Base-by-base conservation (phyloP, 2,113 vertebrate genomes). In the Mastomys coucha region DNA sequence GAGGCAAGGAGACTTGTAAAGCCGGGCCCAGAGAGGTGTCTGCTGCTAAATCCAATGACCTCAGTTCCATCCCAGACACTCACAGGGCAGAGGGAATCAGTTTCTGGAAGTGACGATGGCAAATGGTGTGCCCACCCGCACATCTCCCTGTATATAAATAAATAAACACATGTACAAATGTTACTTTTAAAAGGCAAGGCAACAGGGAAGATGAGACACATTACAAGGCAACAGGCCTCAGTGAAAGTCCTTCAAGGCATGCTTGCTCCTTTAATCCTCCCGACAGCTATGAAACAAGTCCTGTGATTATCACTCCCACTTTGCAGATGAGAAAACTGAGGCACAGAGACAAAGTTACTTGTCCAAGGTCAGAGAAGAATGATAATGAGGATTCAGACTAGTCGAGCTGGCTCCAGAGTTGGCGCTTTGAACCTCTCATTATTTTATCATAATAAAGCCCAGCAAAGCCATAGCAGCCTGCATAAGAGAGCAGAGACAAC, bases 311-410 rank as follows among this genome's bases (percentile, higher is more conserved):
- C 93, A 81, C 51, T 39, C 86, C 89, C 86, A 31, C 89, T 91
- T 88, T 73, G 84, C 33, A 81, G 88, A 77, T 19, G 88, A 93
- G 94, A 93, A 89, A 86, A 87, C 67, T 36, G 78, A 96, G 94
- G 77, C 65, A 8, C 1, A 2, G 78, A 82, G 72, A 81, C 78
- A 17, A 31, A 90, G 45, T 45, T 86, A 28, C 95, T 36, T 20
- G 58, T 60, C n/a, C 73, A 67, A n/a, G 7, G 36, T 91, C 77
- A 89, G 67, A 70, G 39, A 87, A 39, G 51, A 60, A 81, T 42
- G 19, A 76, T 56, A 81, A 91, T 45, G 56, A 76, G 49, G 51
- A 82, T 58, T 87, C 58, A 63, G 73, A 56, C 82, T 16, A 49
- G 76, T 75, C 42, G n/a, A 72, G 19, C 58, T 86, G 93, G 88